Conservation (phyloP, 2,888 invertebrate species). For the Agrypnus murinus region DNA sequence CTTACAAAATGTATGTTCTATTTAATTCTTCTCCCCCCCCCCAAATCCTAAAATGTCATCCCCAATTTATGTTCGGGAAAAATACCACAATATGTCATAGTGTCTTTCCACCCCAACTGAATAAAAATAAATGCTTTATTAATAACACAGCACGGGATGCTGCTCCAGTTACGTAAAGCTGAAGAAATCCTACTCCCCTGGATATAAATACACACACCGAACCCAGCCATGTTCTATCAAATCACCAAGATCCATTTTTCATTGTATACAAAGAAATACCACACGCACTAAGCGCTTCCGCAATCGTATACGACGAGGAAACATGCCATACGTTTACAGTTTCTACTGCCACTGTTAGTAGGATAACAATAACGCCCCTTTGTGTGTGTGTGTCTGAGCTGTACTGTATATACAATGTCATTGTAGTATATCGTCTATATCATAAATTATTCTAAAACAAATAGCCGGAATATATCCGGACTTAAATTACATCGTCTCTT, state of each 20-base stretch:
- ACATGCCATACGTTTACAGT: conserved; percentile 42
- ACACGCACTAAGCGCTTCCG: conserved; percentile 51
- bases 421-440: not conserved
- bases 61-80: conserved; percentile 38
- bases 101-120: conserved; percentile 27
- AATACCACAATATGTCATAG: conserved; percentile 44
- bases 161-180: conserved; percentile 45
- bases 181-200: conserved; percentile 45
- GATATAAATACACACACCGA: too few species aligned
- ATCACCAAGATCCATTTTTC: conserved; percentile 52
- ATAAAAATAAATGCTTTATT: conserved; percentile 53
- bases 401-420: too few species aligned
- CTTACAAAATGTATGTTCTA: conserved; percentile 21
- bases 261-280: conserved; percentile 51
- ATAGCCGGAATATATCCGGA: conserved; percentile 10
- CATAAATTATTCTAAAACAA: conserved; percentile 27
- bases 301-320: conserved; percentile 38
- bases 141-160: conserved; percentile 46
- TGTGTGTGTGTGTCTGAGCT: too few species aligned
- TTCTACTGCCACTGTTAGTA: conserved; percentile 13
- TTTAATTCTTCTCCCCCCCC: too few species aligned
- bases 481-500: conserved; percentile 2
- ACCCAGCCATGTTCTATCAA: conserved; percentile 46
- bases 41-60: conserved; percentile 7
- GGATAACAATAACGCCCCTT: conserved; percentile 23